phyloP scores from a whole-genome alignment of 2,797 vertebrate species.

The Melanotaenia maccullochi region DNA sequence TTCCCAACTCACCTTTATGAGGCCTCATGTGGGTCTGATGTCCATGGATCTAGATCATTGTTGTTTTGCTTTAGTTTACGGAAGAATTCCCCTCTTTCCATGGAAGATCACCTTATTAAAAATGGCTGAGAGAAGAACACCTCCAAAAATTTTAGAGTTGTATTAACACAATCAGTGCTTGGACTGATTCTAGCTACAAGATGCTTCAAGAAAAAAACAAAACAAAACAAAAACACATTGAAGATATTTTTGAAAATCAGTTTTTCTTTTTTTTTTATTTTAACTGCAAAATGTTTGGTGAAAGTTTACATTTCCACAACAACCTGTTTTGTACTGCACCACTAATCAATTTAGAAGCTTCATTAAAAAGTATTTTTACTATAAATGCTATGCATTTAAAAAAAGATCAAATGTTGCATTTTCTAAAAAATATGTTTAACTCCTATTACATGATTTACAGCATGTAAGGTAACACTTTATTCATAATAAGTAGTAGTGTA shows the following conservation, averaged over 20 bases:
- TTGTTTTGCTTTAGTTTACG: constrained; percentile 26
- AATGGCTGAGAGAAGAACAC: constrained; percentile 51
- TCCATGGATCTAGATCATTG: constrained; percentile 49
- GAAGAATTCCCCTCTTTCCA: constrained; percentile 40
- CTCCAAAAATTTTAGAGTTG: constrained; percentile 25
- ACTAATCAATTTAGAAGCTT: neutral
- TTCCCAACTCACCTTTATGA: constrained; percentile 76
- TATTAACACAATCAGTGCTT: neutral
- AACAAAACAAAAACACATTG: neutral
- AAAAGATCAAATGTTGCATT: neutral
- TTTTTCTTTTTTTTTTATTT: neutral
- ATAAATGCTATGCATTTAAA: neutral
- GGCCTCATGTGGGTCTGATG: constrained; percentile 50
- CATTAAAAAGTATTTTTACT: neutral
- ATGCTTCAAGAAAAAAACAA: no score
- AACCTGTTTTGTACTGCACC: neutral
- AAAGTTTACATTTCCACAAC: neutral
- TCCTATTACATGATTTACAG: neutral
- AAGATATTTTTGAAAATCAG: neutral
- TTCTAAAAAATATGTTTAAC: neutral
- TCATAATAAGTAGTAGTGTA: neutral
- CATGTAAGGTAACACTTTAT: neutral
- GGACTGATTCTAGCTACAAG: neutral
- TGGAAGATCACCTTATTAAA: constrained; percentile 47
- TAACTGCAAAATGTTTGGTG: neutral